Base-by-base conservation (phyloP, 2,113 vertebrate genomes). In the Mesoclemmys tuberculata region DNA sequence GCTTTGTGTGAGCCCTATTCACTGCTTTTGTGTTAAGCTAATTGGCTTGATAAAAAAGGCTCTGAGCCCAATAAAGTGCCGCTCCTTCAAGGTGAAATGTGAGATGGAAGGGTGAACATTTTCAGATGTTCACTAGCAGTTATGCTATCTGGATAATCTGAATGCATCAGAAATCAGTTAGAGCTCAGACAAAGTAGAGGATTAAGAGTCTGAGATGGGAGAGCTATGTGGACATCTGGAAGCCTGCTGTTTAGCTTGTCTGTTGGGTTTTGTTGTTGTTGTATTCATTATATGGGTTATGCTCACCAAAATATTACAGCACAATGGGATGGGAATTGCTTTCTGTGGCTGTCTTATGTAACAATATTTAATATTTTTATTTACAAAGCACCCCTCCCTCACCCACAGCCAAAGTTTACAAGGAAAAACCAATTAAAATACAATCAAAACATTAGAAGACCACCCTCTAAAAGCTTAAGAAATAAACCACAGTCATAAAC, bases 101-200 rank as follows among this genome's bases (percentile, higher is more conserved):
- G 95, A 96, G 93, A 84, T 87, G 82, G 54, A 80, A 85, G 27
- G 84, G 54, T 84, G 87, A 55, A 75, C 91, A 94, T 85, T 91
- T 87, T 96, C 64, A 89, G 88, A 95, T 94, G 88, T 94, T 96
- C 77, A 19, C 80, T 82, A 96, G 91, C 90, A 96, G 94, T 96
- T 96, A 88, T 84, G 90, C 92, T 75, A 0, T 1, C 90, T 90
- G 92, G 94, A 94, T 96, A 95, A 97, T 96, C 96, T 95, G 95
- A 97, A 96, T n/a, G 96, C 95, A 97, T 97, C 96, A 95, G 96
- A 95, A 97, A 97, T 95, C 96, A 96, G 84, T 94, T 89, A 87
- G 87, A 95, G 89, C 95, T 96, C 91, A 93, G 95, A 97, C 94
- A 95, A 97, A 96, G 95, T 95, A 82, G 94, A 93, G 95, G 97